A percentile compares a stretch with the other conserved stretches of the same genome.
These are phyloP conservation scores for Borostomias antarcticus DNA, from an alignment of 2,797 vertebrate genomes.

Conservation along the genomic window DNA sequence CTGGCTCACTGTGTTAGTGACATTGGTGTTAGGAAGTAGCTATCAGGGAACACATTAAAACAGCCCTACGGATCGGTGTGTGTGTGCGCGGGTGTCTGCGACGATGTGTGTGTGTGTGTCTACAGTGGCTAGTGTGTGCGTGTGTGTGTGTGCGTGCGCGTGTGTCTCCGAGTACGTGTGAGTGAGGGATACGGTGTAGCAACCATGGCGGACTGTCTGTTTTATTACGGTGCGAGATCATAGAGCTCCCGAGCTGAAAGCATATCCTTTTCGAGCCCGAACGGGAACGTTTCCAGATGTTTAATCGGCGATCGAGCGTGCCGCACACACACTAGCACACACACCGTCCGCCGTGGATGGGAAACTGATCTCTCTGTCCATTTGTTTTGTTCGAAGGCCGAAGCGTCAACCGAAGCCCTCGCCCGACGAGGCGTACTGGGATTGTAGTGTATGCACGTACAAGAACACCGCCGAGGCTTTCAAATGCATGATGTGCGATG, in stretches of 20 bases:
- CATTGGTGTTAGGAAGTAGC: slow-evolving; percentile 47
- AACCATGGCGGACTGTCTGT: slow-evolving; percentile 77
- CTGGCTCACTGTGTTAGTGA: slow-evolving; percentile 38
- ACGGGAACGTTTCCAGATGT: slow-evolving; percentile 64
- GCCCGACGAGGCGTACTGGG: slow-evolving; percentile 97
- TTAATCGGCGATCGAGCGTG: slow-evolving; percentile 58
- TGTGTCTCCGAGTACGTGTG: slow-evolving; percentile 35
- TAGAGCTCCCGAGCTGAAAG: slow-evolving; percentile 46
- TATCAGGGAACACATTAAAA: slow-evolving; percentile 43
- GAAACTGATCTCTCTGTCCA: slow-evolving; percentile 33
- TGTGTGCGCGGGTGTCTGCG: slow-evolving; percentile 34
- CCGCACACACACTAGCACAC: slow-evolving; percentile 12
- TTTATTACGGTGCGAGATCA: slow-evolving; percentile 75
- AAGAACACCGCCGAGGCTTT: slow-evolving; percentile 99
- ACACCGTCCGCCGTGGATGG: slow-evolving; percentile 35
- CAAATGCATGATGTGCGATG: slow-evolving; percentile 99
- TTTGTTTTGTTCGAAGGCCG: slow-evolving; percentile 81
- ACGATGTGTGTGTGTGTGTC: slow-evolving; percentile 34
- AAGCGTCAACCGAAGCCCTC: slow-evolving; percentile 98
- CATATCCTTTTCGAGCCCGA: slow-evolving; percentile 65
- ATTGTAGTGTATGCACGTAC: slow-evolving; percentile 99
- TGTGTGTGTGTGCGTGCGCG: slow-evolving; percentile 38
- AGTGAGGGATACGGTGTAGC: slow-evolving; percentile 68
- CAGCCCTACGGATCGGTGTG: slow-evolving; percentile 24
- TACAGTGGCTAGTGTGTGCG: slow-evolving; percentile 15